Evolutionary conservation across 2,113 vertebrate species (phyloP), one percentile per base, ranked within the genome.

Genomic region (Rousettus leschenaultii): DNA sequence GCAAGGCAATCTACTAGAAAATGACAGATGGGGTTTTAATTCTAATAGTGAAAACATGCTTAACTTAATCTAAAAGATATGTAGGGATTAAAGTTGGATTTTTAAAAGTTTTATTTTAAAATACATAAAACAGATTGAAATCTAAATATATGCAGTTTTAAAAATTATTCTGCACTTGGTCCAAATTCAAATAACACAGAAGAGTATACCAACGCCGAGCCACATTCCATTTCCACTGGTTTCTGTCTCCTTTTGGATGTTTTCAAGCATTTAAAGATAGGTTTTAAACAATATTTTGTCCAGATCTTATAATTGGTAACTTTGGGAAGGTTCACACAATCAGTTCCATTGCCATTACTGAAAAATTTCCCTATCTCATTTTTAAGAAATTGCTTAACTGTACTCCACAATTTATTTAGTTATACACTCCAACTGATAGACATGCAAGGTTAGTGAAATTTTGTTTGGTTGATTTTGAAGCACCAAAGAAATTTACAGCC

Each of bases 41-140:
- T 26, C 43, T 66, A 51, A 35, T 18, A 77, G 30, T 10, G 1
- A 89, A 18, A 66, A 59, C 30, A 55, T 24, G 45, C 3, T 48
- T 22, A 59, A 77, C 2, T 11, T 71, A 65, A 86, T 7, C 65
- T 92, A 68, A 84, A 95, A 77, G 26, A 63, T 53, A 55, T 1
- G n/a, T 53, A 45, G n/a, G 15, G 14, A 78, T 82, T 24, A 57
- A 77, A 73, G 26, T 19, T 66, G 28, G 77, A 51, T 57, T 63
- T 59, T 94, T n/a, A 43, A 61, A 87, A 68, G 55, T 53, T 77
- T 93, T 22, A 83, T 83, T 78, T 93, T n/a, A 71, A 82, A 55
- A n/a, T 43, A 77, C 24, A 21, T 57, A 63, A 82, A 87, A 82
- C 5, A 95, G 35, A 86, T 14, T 55, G 9, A 86, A 87, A 83